phyloP scores from a whole-genome alignment of 1,140 invertebrate genomes.

The Globodera rostochiensis region DNA sequence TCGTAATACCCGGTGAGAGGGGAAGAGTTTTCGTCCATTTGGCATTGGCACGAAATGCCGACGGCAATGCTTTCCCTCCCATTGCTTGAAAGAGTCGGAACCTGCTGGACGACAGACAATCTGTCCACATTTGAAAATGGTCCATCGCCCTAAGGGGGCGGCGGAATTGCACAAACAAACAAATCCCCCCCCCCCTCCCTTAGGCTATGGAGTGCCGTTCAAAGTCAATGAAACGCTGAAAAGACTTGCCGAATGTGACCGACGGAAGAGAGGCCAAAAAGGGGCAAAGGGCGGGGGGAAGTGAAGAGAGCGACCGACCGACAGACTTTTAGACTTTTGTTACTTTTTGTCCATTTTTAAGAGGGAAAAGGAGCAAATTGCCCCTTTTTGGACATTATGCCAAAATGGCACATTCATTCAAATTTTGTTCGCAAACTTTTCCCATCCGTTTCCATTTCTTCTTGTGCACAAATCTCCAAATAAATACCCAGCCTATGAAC shows the following conservation, averaged over 20 bases:
- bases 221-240: conserved; percentile 21
- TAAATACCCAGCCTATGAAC: background rate
- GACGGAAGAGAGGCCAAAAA: background rate
- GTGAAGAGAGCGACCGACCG: background rate
- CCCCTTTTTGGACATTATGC: background rate
- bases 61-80: background rate
- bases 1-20: conserved; percentile 15
- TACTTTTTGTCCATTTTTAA: too few relatives aligned
- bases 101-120: too few relatives aligned
- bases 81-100: too few relatives aligned
- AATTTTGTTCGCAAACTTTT: background rate
- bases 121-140: too few relatives aligned
- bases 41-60: conserved; percentile 10
- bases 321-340: too few relatives aligned
- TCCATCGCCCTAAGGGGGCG: background rate
- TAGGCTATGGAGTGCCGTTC: conserved; percentile 30
- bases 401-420: background rate
- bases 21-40: background rate
- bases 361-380: too few relatives aligned
- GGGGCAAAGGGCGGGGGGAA: too few relatives aligned
- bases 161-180: conserved; percentile 7
- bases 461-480: background rate
- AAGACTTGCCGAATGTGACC: conserved; percentile 13
- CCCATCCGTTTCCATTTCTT: too few relatives aligned
- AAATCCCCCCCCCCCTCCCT: background rate